phyloP scores from a whole-genome alignment of 2,888 invertebrate species.

The Cybosia mesomella region DNA sequence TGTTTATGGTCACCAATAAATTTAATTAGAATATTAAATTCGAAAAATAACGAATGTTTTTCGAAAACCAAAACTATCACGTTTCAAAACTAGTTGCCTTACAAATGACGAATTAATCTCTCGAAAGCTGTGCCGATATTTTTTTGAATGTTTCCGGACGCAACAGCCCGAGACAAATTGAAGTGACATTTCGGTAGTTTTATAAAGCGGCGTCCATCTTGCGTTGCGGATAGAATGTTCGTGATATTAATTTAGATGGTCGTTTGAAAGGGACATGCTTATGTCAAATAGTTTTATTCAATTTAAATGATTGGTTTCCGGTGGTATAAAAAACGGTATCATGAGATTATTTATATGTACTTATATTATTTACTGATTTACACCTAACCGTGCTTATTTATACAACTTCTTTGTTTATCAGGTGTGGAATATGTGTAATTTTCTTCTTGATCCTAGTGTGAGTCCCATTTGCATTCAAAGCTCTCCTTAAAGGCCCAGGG shows the following conservation, averaged over 20 bases:
- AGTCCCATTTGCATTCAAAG: no score
- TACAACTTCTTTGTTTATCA: no score
- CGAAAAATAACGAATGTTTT: background rate
- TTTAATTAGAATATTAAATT: background rate
- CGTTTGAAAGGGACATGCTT: slow-evolving; percentile 34
- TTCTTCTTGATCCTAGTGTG: no score
- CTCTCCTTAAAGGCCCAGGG: no score
- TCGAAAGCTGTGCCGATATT: slow-evolving; percentile 70
- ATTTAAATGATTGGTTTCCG: slow-evolving; percentile 15
- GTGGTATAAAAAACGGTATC: background rate
- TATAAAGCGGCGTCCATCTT: slow-evolving; percentile 64
- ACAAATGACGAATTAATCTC: slow-evolving; percentile 86
- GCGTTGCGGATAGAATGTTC: slow-evolving; percentile 20
- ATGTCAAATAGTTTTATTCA: slow-evolving; percentile 26
- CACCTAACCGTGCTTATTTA: background rate
- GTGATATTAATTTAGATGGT: slow-evolving; percentile 28
- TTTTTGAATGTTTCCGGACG: slow-evolving; percentile 71
- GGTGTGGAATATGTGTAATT: no score
- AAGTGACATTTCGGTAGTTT: slow-evolving; percentile 80
- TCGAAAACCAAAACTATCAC: slow-evolving; percentile 46
- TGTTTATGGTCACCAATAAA: slow-evolving; percentile 1
- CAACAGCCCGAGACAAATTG: slow-evolving; percentile 77
- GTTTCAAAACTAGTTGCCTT: slow-evolving; percentile 72
- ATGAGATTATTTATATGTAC: background rate
- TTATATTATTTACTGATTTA: background rate